Evolutionary conservation across 1,140 invertebrate species (phyloP).

Genomic region (Pemphigus obesinymphae): DNA sequence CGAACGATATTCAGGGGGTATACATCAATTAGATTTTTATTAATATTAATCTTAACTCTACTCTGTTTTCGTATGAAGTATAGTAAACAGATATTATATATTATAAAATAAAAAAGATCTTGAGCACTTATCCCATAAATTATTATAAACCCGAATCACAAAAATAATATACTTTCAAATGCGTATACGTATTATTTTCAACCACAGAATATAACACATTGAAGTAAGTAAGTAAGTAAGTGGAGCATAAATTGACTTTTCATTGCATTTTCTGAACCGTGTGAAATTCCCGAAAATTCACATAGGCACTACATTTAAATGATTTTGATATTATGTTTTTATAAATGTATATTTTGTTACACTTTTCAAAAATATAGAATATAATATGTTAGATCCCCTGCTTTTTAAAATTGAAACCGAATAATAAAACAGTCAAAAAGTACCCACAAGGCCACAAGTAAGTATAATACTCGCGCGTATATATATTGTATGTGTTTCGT

Average conservation of each 20-base stretch:
- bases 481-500: background rate
- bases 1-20: no score
- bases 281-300: conserved; percentile 12
- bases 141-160: no score
- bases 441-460: background rate
- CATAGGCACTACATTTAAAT: background rate
- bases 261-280: background rate
- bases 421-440: background rate
- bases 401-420: background rate
- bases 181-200: no score
- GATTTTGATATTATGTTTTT: background rate
- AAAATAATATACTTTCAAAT: no score
- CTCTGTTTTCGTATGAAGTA: no score
- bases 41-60: no score
- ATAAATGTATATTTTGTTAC: background rate
- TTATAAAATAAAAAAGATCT: no score
- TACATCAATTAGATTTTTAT: no score
- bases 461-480: background rate
- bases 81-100: no score
- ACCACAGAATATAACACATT: no score
- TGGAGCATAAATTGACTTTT: conserved; percentile 28
- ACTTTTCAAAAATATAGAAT: background rate
- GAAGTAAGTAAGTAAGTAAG: no score
- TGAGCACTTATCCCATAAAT: no score
- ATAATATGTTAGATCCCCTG: background rate